Conservation (phyloP, 2,113 vertebrate genomes). For the Silurus glanis region DNA sequence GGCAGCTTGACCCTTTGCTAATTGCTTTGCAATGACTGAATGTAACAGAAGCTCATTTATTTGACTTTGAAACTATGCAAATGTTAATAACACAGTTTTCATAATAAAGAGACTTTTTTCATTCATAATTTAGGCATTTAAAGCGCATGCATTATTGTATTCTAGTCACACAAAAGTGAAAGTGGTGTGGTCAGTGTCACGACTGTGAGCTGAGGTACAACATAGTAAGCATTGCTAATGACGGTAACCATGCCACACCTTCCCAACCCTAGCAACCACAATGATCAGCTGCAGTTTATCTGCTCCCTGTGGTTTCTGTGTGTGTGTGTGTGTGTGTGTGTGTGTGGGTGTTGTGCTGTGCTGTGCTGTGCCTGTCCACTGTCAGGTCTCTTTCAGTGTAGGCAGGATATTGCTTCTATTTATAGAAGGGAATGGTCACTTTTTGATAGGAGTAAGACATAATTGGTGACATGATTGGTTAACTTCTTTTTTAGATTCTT, state of each 20-base stretch:
- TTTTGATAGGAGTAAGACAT: constrained; percentile 44
- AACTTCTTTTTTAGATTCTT: not conserved
- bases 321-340: constrained; percentile 17
- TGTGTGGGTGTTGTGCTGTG: too few relatives aligned
- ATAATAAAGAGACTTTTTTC: not conserved
- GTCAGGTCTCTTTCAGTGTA: constrained; percentile 38
- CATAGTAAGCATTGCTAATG: constrained; percentile 42
- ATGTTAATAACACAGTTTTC: not conserved
- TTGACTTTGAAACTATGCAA: not conserved
- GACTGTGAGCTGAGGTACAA: constrained; percentile 33
- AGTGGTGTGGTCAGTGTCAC: not conserved
- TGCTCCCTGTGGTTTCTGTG: constrained; percentile 27
- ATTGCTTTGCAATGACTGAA: constrained; percentile 2
- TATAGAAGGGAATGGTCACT: constrained; percentile 52
- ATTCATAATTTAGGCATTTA: not conserved
- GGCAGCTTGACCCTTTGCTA: not conserved
- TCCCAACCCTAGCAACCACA: constrained; percentile 48
- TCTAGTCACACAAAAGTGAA: constrained; percentile 16
- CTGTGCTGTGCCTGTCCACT: constrained; percentile 30
- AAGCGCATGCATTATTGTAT: not conserved
- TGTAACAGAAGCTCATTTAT: not conserved
- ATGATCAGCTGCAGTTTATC: constrained; percentile 45
- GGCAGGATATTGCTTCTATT: constrained; percentile 40
- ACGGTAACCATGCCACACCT: constrained; percentile 55
- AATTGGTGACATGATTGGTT: constrained; percentile 27